Conservation (phyloP, 2,797 vertebrate species). For the Champsocephalus gunnari region DNA sequence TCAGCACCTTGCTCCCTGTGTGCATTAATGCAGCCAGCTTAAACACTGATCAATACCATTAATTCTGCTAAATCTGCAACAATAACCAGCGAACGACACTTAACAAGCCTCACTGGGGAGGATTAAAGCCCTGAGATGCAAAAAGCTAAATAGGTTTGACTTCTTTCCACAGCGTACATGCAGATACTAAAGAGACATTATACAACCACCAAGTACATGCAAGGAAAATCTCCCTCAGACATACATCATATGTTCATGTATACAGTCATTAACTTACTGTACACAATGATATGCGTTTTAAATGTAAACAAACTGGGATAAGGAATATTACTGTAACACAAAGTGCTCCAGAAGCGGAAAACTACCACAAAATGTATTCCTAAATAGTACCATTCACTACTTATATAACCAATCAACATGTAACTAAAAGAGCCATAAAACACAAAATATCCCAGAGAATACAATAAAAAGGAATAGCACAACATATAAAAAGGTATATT, state of each 20-base stretch:
- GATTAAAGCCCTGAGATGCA: constrained; percentile 3
- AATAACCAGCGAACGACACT: constrained; percentile 17
- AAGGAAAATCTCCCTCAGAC: no score
- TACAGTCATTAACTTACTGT: background rate
- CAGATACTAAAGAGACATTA: background rate
- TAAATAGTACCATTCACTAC: no score
- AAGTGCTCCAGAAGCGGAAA: no score
- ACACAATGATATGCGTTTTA: background rate
- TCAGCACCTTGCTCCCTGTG: constrained; percentile 41
- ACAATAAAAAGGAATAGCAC: no score
- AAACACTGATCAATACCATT: constrained; percentile 51
- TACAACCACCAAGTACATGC: background rate
- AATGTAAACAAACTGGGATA: background rate
- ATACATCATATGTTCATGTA: no score
- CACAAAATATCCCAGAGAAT: no score
- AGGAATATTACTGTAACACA: background rate
- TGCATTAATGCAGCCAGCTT: constrained; percentile 38
- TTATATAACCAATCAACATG: no score
- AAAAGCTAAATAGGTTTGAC: background rate
- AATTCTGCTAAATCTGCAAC: constrained; percentile 30
- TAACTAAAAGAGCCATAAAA: no score
- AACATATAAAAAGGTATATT: no score
- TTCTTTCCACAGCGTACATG: background rate
- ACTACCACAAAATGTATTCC: no score
- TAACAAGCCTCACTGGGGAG: constrained; percentile 10